Evolutionary conservation across 2,113 vertebrate genomes (phyloP).

Genomic region (Pluvianellus socialis): DNA sequence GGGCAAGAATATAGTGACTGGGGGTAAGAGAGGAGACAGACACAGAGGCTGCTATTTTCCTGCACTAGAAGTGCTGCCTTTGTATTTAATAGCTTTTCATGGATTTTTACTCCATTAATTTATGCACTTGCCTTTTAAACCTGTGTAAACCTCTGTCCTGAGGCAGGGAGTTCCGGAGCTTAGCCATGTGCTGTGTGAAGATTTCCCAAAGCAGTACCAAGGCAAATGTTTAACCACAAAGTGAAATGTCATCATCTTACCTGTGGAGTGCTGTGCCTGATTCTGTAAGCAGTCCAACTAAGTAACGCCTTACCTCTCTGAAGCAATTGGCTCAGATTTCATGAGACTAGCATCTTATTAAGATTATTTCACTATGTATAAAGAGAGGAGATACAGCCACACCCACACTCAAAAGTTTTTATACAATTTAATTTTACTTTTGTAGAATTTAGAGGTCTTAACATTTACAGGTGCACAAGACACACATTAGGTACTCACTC

Average conservation of each 20-base stretch:
- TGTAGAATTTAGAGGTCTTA: neutral
- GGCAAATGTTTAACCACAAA: neutral
- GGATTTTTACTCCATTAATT: neutral
- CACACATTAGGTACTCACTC: neutral
- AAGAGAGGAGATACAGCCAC: neutral
- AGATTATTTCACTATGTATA: neutral
- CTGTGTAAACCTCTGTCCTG: neutral
- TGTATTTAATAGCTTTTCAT: neutral
- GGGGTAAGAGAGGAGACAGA: neutral
- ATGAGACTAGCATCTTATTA: neutral
- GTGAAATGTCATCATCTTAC: neutral
- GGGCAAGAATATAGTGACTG: neutral
- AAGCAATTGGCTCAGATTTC: neutral
- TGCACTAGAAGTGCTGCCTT: neutral
- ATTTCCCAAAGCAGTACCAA: neutral
- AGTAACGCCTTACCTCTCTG: neutral
- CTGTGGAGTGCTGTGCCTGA: neutral
- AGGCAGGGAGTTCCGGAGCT: neutral
- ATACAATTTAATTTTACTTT: neutral
- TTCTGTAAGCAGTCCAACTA: neutral
- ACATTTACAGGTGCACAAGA: neutral
- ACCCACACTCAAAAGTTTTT: neutral
- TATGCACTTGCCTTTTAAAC: neutral
- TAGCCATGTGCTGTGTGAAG: neutral
- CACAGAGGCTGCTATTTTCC: neutral